Percentiles rank a stretch among this genome's conserved stretches.
Evolutionary conservation across 2,888 invertebrate genomes (phyloP).

Genomic region (Melinopterus prodromus): DNA sequence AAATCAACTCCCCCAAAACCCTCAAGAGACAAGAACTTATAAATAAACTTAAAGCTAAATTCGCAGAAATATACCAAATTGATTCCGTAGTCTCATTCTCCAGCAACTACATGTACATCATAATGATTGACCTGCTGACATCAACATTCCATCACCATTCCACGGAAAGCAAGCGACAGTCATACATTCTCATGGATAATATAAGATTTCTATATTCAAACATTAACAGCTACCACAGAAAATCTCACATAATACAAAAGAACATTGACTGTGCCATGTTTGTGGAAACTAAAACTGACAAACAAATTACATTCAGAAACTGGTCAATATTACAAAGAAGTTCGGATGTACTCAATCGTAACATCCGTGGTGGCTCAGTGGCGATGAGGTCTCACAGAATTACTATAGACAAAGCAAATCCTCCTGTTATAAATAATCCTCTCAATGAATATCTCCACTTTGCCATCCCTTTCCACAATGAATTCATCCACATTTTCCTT

Average conservation of each 20-base stretch:
- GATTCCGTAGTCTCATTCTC: constrained; percentile 27
- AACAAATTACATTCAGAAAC: constrained; percentile 26
- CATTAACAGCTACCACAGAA: constrained; percentile 30
- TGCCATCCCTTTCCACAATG: constrained; percentile 25
- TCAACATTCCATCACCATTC: background rate
- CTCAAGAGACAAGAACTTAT: constrained; percentile 26
- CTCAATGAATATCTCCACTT: constrained; percentile 33
- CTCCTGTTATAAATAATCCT: constrained; percentile 31
- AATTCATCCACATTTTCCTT: constrained; percentile 32
- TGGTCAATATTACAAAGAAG: constrained; percentile 28
- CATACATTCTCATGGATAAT: constrained; percentile 9
- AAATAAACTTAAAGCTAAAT: constrained; percentile 15
- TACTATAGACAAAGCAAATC: constrained; percentile 26
- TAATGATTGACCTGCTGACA: constrained; percentile 24
- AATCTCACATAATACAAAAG: constrained; percentile 27
- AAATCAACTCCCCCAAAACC: constrained; percentile 19
- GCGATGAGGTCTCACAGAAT: background rate
- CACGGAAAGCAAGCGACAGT: constrained; percentile 6
- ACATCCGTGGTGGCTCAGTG: constrained; percentile 24
- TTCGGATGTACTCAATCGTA: constrained; percentile 8
- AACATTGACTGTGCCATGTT: constrained; percentile 26
- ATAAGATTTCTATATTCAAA: constrained; percentile 32
- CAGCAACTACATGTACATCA: constrained; percentile 25
- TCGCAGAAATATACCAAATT: constrained; percentile 13
- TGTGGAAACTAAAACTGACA: constrained; percentile 34